These are phyloP conservation scores for Metopia argyrocephala DNA, from an alignment of 2,888 invertebrate species.

Conservation along the genomic window DNA sequence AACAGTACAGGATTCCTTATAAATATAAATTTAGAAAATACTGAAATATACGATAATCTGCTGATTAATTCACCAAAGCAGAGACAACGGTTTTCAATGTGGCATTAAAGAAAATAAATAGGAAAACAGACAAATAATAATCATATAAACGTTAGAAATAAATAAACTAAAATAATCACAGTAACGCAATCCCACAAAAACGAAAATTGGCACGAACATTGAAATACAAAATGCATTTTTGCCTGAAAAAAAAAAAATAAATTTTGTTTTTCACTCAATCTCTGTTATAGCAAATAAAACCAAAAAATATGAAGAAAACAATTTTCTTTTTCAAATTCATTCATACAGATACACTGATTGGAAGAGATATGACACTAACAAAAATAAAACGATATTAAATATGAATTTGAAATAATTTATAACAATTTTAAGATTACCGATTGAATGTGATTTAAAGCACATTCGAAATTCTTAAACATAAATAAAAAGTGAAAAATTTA, in stretches of 20 bases:
- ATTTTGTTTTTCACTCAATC: background rate
- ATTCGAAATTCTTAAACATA: no score
- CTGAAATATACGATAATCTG: no score
- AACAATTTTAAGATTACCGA: no score
- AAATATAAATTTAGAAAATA: no score
- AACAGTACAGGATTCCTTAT: background rate
- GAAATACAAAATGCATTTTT: slow-evolving; percentile 32
- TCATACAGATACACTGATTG: background rate
- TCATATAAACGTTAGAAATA: slow-evolving; percentile 24
- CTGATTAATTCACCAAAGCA: no score
- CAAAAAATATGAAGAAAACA: background rate
- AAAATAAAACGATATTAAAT: no score
- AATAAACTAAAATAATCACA: slow-evolving; percentile 40
- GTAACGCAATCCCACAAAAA: slow-evolving; percentile 41
- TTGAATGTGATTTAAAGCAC: no score
- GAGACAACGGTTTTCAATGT: no score
- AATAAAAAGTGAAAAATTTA: no score
- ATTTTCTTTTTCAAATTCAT: background rate
- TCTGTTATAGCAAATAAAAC: background rate
- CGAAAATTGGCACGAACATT: slow-evolving; percentile 52
- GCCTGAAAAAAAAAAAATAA: background rate
- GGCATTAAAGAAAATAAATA: background rate
- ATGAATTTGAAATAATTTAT: no score
- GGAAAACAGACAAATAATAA: slow-evolving; percentile 4
- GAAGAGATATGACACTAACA: no score